A percentile compares a stretch with the other conserved stretches of the same genome.
phyloP scores from a whole-genome alignment of 2,113 vertebrate species.

The Phyllostomus hastatus region DNA sequence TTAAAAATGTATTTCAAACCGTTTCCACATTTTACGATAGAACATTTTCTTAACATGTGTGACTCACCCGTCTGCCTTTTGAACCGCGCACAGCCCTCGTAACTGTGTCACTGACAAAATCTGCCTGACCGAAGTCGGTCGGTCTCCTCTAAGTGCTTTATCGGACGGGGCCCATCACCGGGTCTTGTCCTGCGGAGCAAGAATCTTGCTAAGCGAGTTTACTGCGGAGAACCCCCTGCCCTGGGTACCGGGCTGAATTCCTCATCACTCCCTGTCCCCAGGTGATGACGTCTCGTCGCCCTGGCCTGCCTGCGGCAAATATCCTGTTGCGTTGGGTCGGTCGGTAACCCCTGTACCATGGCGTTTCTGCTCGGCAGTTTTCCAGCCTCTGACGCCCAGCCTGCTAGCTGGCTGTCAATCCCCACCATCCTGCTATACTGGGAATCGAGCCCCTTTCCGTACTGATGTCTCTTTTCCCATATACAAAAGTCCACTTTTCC shows the following conservation, averaged over 20 bases:
- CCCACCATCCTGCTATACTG: background rate
- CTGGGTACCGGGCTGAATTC: background rate
- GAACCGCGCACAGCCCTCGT: background rate
- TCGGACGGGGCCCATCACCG: background rate
- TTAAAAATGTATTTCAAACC: background rate
- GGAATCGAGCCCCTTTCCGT: background rate
- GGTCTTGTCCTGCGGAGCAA: background rate
- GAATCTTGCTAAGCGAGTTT: background rate
- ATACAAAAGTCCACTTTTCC: background rate
- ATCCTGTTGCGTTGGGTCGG: background rate
- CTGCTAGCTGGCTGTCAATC: background rate
- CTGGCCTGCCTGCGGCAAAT: background rate
- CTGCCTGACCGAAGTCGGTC: background rate
- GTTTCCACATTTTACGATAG: background rate
- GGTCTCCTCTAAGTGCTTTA: background rate
- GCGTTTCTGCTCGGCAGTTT: too few relatives aligned
- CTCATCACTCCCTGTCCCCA: background rate
- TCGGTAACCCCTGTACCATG: too few relatives aligned
- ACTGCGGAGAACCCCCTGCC: rapidly evolving
- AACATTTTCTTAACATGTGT: background rate
- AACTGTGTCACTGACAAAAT: background rate
- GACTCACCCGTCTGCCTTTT: background rate
- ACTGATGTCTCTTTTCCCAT: background rate
- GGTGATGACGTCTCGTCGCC: background rate
- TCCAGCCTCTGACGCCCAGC: background rate